These are phyloP conservation scores for Leptodactylus fallax DNA, from an alignment of 2,797 vertebrate genomes.

Conservation along the genomic window DNA sequence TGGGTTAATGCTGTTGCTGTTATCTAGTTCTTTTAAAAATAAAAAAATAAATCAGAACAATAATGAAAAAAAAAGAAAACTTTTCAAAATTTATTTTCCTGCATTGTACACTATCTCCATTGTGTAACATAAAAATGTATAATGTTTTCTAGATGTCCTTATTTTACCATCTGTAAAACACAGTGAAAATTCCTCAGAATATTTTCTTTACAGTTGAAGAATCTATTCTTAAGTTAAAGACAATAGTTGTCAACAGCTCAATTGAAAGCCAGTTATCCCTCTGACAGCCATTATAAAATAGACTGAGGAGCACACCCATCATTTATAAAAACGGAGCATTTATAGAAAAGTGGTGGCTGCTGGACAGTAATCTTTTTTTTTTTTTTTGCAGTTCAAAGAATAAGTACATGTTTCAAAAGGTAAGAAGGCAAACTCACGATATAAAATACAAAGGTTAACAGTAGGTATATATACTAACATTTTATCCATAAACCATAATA, in stretches of 20 bases:
- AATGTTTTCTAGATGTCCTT: background rate
- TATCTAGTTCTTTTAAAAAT: background rate
- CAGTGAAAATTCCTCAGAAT: background rate
- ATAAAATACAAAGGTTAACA: conserved; percentile 46
- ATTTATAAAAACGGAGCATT: conserved; percentile 32
- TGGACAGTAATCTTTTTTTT: conserved; percentile 40
- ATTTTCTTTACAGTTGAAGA: background rate
- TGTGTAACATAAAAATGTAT: background rate
- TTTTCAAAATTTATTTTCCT: background rate
- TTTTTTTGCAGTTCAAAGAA: conserved; percentile 30
- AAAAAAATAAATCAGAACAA: background rate
- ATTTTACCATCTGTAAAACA: background rate
- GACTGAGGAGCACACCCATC: background rate
- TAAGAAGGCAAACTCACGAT: background rate
- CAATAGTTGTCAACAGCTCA: conserved; percentile 34
- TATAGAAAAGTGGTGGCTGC: conserved; percentile 20
- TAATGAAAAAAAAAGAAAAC: background rate
- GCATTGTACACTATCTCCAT: background rate
- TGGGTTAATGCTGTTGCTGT: too few relatives aligned
- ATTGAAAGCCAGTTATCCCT: conserved; percentile 17
- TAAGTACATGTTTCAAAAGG: conserved; percentile 38
- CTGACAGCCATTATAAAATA: conserved; percentile 43
- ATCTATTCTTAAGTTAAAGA: conserved; percentile 1
- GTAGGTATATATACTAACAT: conserved; percentile 11
- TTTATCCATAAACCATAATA: conserved; percentile 24